Percentiles rank a stretch among this genome's conserved stretches.
Conservation (phyloP, 2,888 invertebrate species). For the Trachelus tabidus region DNA sequence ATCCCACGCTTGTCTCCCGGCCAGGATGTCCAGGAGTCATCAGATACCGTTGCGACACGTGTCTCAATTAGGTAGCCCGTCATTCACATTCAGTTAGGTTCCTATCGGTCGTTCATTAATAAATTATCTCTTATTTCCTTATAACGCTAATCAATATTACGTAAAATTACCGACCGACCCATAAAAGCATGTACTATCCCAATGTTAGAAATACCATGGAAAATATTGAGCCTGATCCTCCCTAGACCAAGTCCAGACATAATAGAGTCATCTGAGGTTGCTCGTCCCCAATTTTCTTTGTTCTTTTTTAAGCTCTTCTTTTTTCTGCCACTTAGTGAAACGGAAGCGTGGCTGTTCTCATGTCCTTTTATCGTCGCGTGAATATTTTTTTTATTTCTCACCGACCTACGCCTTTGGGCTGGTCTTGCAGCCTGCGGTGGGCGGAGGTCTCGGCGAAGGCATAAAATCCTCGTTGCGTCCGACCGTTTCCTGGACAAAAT, state of each 20-base stretch:
- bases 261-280: neutral
- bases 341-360: neutral
- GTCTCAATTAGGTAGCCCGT: constrained; percentile 8
- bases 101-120: constrained; percentile 5
- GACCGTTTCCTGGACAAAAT: constrained; percentile 29
- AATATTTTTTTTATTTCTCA: neutral
- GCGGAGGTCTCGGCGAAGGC: constrained; percentile 23
- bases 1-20: constrained; percentile 28
- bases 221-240: neutral
- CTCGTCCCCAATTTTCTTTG: neutral
- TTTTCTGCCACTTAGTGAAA: neutral
- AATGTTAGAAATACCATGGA: neutral
- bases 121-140: neutral
- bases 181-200: neutral
- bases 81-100: constrained; percentile 5
- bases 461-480: constrained; percentile 21
- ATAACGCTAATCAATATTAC: neutral
- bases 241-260: neutral
- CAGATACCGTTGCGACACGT: constrained; percentile 10
- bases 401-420: constrained; percentile 2
- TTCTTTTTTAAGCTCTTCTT: neutral
- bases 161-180: neutral
- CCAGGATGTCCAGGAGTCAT: constrained; percentile 29
- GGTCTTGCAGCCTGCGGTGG: constrained; percentile 30
- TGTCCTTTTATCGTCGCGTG: neutral